These are phyloP conservation scores for Danionella dracula DNA, from an alignment of 2,797 vertebrate species.

Conservation along the genomic window DNA sequence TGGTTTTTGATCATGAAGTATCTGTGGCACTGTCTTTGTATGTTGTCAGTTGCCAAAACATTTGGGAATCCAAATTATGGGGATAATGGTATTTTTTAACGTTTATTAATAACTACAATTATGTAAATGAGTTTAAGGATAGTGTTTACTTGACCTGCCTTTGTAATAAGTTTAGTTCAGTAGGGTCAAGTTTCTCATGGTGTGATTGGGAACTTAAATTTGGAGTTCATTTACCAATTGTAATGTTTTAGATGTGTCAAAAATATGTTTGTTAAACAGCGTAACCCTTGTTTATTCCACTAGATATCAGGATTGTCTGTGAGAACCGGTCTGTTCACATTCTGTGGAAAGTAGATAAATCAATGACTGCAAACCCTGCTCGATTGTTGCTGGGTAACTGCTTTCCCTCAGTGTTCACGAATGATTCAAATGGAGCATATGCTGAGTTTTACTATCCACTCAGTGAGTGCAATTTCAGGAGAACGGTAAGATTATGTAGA, in stretches of 20 bases:
- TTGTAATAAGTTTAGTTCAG: too few species aligned
- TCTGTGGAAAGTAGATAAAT: slow-evolving; percentile 53
- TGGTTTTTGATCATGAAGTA: slow-evolving; percentile 36
- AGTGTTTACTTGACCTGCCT: too few species aligned
- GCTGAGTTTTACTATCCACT: slow-evolving; percentile 53
- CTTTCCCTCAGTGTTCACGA: slow-evolving; percentile 37
- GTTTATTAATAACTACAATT: too few species aligned
- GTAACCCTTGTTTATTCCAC: background rate
- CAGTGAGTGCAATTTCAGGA: slow-evolving; percentile 57
- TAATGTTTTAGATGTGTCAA: too few species aligned
- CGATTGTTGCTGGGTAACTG: slow-evolving; percentile 67
- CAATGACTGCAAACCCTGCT: slow-evolving; percentile 42
- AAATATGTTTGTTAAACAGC: too few species aligned
- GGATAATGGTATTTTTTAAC: too few species aligned
- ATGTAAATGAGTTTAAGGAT: too few species aligned
- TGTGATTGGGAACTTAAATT: too few species aligned
- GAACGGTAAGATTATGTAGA: slow-evolving; percentile 41
- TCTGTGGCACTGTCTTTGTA: slow-evolving; percentile 19
- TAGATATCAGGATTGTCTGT: slow-evolving; percentile 60
- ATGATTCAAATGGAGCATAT: slow-evolving; percentile 39
- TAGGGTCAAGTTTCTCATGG: too few species aligned
- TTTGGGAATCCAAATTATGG: background rate
- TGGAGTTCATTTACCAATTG: too few species aligned
- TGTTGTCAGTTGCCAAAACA: slow-evolving; percentile 34
- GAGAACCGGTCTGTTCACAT: slow-evolving; percentile 34